A percentile compares a stretch with the other conserved stretches of the same genome.
Conservation (phyloP, 2,888 invertebrate species). For the Nudaria mundana region DNA sequence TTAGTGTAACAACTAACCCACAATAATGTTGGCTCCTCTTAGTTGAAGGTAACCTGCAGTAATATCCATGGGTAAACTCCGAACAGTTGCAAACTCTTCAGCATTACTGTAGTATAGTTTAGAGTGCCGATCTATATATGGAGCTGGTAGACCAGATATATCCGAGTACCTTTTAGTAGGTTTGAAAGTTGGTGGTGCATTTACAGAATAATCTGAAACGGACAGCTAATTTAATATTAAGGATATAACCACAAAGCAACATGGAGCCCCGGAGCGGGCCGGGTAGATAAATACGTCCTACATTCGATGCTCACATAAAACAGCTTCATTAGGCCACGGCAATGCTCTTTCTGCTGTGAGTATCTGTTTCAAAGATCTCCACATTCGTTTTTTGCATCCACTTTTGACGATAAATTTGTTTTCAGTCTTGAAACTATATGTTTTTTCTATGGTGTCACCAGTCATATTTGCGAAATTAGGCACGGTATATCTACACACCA, state of each 20-base stretch:
- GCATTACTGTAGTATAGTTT: conserved; percentile 91
- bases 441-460: conserved; percentile 52
- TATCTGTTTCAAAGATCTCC: conserved; percentile 95
- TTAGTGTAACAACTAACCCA: too few species aligned
- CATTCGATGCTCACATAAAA: conserved; percentile 87
- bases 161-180: conserved; percentile 97
- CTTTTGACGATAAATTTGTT: conserved; percentile 80
- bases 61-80: conserved; percentile 94
- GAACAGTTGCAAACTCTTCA: conserved; percentile 93
- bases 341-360: conserved; percentile 88
- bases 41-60: conserved; percentile 94
- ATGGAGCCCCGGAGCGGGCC: too few species aligned
- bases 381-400: conserved; percentile 88
- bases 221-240: background rate
- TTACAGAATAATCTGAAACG: conserved; percentile 89
- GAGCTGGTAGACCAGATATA: conserved; percentile 92
- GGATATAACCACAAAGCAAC: too few species aligned
- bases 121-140: conserved; percentile 95
- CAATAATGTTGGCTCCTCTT: conserved; percentile 90
- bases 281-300: background rate
- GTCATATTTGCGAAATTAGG: conserved; percentile 40
- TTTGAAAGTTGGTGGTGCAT: conserved; percentile 94
- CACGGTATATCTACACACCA: background rate
- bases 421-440: conserved; percentile 65
- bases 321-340: conserved; percentile 88